A percentile compares a stretch with the other conserved stretches of the same genome.
These are phyloP conservation scores for Pogonus chalceus DNA, from an alignment of 1,140 invertebrate species.

Conservation along the genomic window DNA sequence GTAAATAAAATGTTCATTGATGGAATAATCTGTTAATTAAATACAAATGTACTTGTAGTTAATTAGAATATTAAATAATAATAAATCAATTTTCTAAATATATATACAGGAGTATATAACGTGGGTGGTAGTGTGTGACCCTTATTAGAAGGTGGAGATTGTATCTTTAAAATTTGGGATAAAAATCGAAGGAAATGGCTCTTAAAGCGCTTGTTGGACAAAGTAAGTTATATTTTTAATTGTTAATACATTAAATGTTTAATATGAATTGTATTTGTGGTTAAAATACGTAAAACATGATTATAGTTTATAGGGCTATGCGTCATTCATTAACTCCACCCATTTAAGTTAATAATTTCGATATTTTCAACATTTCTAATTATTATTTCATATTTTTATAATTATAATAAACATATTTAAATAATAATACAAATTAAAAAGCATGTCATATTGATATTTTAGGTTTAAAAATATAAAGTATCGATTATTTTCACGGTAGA, in stretches of 20 bases:
- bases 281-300: no score
- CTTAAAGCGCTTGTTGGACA: constrained; percentile 54
- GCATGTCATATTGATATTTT: background rate
- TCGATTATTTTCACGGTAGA: constrained; percentile 10
- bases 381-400: constrained; percentile 19
- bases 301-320: no score
- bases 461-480: constrained; percentile 6
- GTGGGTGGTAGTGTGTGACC: no score
- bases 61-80: no score
- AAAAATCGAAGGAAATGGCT: constrained; percentile 43
- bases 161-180: no score
- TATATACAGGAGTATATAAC: no score
- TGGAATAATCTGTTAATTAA: no score
- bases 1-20: no score
- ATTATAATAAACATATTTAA: constrained; percentile 16
- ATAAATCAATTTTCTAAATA: no score
- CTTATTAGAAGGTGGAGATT: no score
- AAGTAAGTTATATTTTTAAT: constrained; percentile 43
- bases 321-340: no score
- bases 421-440: background rate
- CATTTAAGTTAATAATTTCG: constrained; percentile 11
- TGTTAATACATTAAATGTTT: constrained; percentile 7
- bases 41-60: no score
- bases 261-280: background rate
- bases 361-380: constrained; percentile 13